Evolutionary conservation across 2,113 vertebrate genomes (phyloP).

Genomic region (Callionymus lyra): DNA sequence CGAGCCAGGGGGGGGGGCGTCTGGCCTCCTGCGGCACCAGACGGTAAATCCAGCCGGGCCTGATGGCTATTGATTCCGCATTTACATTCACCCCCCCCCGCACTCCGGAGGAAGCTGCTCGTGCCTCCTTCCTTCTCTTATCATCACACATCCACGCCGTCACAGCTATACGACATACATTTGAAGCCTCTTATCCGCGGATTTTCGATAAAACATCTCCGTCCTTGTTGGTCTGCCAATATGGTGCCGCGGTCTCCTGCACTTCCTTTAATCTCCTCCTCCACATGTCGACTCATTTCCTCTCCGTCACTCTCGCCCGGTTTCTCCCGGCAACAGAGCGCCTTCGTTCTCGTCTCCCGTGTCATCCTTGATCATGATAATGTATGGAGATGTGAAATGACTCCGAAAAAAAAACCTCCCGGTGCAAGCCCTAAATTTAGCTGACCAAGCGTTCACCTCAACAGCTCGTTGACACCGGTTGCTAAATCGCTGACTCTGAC

Average conservation of each 20-base stretch:
- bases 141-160: constrained; percentile 27
- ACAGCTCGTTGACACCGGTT: constrained; percentile 1
- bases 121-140: constrained; percentile 21
- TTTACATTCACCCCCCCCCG: constrained; percentile 46
- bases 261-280: not conserved
- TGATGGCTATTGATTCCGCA: constrained; percentile 59
- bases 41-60: constrained; percentile 49
- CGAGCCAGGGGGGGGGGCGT: constrained; percentile 35
- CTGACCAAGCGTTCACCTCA: constrained; percentile 34
- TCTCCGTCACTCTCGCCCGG: too few species aligned
- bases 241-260: not conserved
- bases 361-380: constrained; percentile 31
- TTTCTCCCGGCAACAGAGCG: constrained; percentile 11
- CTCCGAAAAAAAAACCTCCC: constrained; percentile 14
- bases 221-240: not conserved
- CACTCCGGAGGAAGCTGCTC: constrained; percentile 25
- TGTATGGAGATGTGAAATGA: constrained; percentile 37
- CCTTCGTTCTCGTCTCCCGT: not conserved
- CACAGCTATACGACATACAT: constrained; percentile 1
- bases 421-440: constrained; percentile 26
- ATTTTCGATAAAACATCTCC: not conserved
- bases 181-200: too few species aligned
- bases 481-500: too few species aligned
- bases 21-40: constrained; percentile 35
- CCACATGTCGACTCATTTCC: too few species aligned